A percentile compares a stretch with the other conserved stretches of the same genome.
Evolutionary conservation across 2,888 invertebrate genomes (phyloP).

Genomic region (Lasius fuliginosus): DNA sequence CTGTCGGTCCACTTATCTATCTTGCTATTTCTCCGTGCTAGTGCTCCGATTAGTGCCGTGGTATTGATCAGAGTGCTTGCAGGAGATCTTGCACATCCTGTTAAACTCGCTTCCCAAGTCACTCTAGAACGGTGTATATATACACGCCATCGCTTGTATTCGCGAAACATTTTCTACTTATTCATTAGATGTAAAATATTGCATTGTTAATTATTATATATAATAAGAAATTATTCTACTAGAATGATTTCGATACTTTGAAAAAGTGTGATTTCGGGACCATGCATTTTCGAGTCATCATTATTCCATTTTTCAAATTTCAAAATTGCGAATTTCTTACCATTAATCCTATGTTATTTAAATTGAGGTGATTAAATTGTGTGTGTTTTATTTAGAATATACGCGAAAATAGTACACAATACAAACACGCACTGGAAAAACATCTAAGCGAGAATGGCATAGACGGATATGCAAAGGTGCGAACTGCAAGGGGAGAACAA

Average conservation of each 20-base stretch:
- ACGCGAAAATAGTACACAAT: not conserved
- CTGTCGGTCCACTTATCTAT: conserved; percentile 36
- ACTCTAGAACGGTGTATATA: not conserved
- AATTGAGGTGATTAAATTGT: not conserved
- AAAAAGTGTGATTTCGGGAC: not conserved
- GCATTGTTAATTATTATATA: not conserved
- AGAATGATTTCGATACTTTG: not conserved
- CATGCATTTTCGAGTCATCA: not conserved
- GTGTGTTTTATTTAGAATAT: not conserved
- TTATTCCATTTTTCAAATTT: not conserved
- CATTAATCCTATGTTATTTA: not conserved
- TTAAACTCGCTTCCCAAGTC: not conserved
- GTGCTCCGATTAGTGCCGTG: conserved; percentile 19
- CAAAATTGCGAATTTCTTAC: not conserved
- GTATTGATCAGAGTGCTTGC: conserved; percentile 38
- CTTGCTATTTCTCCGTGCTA: conserved; percentile 32
- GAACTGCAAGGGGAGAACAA: conserved; percentile 42
- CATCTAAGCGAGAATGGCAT: conserved; percentile 18
- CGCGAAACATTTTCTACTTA: not conserved
- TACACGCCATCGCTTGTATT: not conserved
- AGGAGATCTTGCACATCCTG: conserved; percentile 19
- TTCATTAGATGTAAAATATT: not conserved
- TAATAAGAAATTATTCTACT: not conserved
- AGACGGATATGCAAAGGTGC: conserved; percentile 42
- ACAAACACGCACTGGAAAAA: conserved; percentile 20